phyloP scores from a whole-genome alignment of 2,888 invertebrate genomes.

The Drosophila merina region DNA sequence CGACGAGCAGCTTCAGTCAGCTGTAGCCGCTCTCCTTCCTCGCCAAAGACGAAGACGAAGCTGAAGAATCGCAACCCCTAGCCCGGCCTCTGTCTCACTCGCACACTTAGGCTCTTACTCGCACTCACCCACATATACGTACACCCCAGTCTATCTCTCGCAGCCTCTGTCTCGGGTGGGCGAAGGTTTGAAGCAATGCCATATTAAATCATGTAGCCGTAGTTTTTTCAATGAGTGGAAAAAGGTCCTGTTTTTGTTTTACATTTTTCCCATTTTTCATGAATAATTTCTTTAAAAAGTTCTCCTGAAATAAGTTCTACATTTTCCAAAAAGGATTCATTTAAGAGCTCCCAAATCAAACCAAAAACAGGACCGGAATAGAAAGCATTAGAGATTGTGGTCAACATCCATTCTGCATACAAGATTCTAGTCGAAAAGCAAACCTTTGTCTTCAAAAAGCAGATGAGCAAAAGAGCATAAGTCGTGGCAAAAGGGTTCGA shows the following conservation, averaged over 20 bases:
- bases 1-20: conserved; percentile 84
- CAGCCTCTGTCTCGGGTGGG: conserved; percentile 25
- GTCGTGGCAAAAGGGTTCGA: conserved; percentile 30
- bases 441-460: conserved; percentile 45
- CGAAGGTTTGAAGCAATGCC: conserved; percentile 71
- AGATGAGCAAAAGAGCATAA: conserved; percentile 26
- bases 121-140: conserved; percentile 13
- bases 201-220: conserved; percentile 75
- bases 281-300: too few relatives aligned
- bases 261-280: too few relatives aligned
- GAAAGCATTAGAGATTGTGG: conserved; percentile 14
- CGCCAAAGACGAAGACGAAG: background rate
- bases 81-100: conserved; percentile 37
- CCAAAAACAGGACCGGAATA: background rate
- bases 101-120: conserved; percentile 34
- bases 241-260: conserved; percentile 49
- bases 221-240: conserved; percentile 63
- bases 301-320: too few relatives aligned
- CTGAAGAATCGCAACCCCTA: conserved; percentile 6
- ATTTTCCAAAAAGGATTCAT: too few relatives aligned
- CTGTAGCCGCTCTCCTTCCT: conserved; percentile 74
- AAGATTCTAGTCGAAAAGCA: conserved; percentile 69
- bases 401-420: conserved; percentile 58
- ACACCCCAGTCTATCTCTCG: conserved; percentile 35
- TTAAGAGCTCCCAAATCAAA: background rate